Percentiles rank a stretch among this genome's conserved stretches.
Evolutionary conservation across 1,140 invertebrate species (phyloP).

Genomic region (Ostrea edulis): DNA sequence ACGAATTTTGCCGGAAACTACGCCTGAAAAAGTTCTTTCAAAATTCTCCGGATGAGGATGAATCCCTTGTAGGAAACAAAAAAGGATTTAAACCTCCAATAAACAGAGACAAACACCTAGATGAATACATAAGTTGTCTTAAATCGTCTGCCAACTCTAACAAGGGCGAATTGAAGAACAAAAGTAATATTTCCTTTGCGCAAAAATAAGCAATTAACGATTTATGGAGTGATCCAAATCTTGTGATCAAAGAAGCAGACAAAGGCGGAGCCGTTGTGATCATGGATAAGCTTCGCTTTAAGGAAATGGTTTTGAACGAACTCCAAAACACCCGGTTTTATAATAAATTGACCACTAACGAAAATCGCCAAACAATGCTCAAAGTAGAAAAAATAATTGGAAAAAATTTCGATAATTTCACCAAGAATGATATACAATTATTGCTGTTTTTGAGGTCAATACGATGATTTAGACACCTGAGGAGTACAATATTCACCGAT

Average conservation of each 20-base stretch:
- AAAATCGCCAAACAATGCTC: background rate
- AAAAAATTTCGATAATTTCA: background rate
- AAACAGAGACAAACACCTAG: background rate
- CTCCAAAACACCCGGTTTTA: background rate
- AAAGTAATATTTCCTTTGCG: background rate
- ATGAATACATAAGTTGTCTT: background rate
- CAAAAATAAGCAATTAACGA: background rate
- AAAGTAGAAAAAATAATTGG: background rate
- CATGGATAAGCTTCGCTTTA: background rate
- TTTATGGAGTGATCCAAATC: background rate
- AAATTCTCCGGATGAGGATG: too few relatives aligned
- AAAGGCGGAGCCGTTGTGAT: too few relatives aligned
- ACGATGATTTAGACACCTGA: too few relatives aligned
- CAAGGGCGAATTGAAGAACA: background rate
- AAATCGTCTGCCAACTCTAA: background rate
- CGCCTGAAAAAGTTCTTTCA: too few relatives aligned
- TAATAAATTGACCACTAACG: conserved; percentile 12
- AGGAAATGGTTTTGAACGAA: background rate
- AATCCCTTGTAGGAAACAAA: too few relatives aligned
- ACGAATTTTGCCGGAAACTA: too few relatives aligned
- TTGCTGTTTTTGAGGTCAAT: too few relatives aligned
- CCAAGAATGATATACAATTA: background rate
- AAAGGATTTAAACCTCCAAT: too few relatives aligned
- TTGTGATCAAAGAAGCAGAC: conserved; percentile 29
- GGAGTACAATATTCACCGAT: too few relatives aligned